Evolutionary conservation across 2,888 invertebrate genomes (phyloP), one percentile per base, ranked within the genome.

Genomic region (Caenorhabditis auriculariae): DNA sequence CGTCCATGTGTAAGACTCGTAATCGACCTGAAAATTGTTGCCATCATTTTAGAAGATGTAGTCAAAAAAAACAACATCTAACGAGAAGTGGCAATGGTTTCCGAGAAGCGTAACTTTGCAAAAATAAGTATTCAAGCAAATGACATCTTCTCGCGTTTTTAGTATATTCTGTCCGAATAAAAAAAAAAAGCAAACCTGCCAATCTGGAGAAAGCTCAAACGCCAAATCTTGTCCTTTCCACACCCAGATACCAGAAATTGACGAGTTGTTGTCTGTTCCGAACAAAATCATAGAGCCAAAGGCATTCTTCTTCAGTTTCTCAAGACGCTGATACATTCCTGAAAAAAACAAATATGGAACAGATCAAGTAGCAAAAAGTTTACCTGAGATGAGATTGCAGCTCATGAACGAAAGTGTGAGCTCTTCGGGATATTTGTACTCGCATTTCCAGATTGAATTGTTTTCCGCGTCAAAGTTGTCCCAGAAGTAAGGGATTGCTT

Each of bases 251-350:
- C 95, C 98, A 41, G 92, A 91, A 84, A 98, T 96, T 80, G 88
- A 87, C 82, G 90, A 92, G 85, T 93, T 87, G 84, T 91, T 89
- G 85, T 95, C 92, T 49, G 87, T 87, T 26, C 98, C 96, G 84
- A 95, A 96, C 61, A 98, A 87, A 82, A 91, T 90, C 74, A 91
- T 88, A 12, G 93, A 94, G 52, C 90, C 92, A 84, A 98, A 96
- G 2, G 93, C 90, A 82, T 90, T 88, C 86, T 98, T 98, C 77
- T 94, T 88, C 91, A 98, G 89, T 86, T 94, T 95, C 82, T 98
- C 98, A 76, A 98, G 85, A 66, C 98, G 89, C 86, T 98, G 98
- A 87, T 88, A 94, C 94, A 98, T 94, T 75, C 96, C 92, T 89
- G 83, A 15, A 82, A 76, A 37, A 46, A 45, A 29, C 9, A 9